A percentile compares a stretch with the other conserved stretches of the same genome.
Conservation (phyloP, 2,888 invertebrate genomes). For the Aplocera efformata region DNA sequence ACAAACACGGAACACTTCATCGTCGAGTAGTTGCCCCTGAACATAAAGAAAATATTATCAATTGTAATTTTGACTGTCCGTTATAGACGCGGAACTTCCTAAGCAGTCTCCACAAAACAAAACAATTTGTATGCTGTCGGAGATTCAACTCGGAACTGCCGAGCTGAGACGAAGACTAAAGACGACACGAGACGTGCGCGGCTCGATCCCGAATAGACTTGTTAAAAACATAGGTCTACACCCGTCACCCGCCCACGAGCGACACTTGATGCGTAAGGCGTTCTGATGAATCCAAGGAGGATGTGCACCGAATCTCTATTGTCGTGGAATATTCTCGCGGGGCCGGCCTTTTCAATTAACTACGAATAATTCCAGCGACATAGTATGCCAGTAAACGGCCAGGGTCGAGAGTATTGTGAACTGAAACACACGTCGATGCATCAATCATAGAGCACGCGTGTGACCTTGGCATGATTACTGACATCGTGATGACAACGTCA, state of each 20-base stretch:
- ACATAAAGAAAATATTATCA: slow-evolving; percentile 4
- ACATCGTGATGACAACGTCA: slow-evolving; percentile 5
- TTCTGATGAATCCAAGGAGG: slow-evolving; percentile 22
- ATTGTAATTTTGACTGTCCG: slow-evolving; percentile 1
- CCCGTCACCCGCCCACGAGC: slow-evolving; percentile 17
- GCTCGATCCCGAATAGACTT: slow-evolving; percentile 25
- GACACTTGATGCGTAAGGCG: slow-evolving; percentile 21
- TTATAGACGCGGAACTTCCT: slow-evolving; percentile 2
- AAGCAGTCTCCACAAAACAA: no score
- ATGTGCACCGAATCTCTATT: slow-evolving; percentile 27
- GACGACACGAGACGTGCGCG: slow-evolving; percentile 12
- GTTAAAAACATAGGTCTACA: slow-evolving; percentile 18
- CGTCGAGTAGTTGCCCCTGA: slow-evolving; percentile 8
- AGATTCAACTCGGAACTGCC: no score
- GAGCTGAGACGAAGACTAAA: slow-evolving; percentile 3
- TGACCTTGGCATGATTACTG: slow-evolving; percentile 9
- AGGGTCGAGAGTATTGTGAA: not conserved
- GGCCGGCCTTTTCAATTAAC: not conserved
- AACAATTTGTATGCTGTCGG: no score
- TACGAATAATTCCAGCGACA: no score
- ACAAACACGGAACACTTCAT: slow-evolving; percentile 25
- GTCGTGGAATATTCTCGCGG: slow-evolving; percentile 6
- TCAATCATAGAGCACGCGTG: slow-evolving; percentile 5
- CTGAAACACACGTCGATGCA: slow-evolving; percentile 3
- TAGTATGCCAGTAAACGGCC: no score